These are phyloP conservation scores for Montipora foliosa DNA, from an alignment of 64 coral and sea anemone genomes.

Conservation along the genomic window DNA sequence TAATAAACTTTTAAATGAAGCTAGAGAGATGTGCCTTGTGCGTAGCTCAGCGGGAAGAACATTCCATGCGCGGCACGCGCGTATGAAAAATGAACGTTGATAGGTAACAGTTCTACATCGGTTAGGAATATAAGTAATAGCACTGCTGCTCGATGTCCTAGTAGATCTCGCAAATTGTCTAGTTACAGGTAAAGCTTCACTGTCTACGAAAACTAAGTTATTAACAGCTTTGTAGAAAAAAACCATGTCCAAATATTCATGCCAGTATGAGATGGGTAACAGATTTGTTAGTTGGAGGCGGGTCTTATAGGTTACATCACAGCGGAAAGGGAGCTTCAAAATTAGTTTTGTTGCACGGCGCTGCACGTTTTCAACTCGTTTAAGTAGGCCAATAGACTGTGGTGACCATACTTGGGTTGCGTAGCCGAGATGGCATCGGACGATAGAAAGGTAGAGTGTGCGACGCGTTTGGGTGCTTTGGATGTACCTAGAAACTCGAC, in stretches of 20 bases:
- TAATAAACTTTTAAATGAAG: too few species aligned
- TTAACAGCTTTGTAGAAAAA: constrained; percentile 37
- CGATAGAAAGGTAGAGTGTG: constrained; percentile 46
- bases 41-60: too few species aligned
- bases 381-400: constrained; percentile 45
- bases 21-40: too few species aligned
- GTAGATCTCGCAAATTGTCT: too few species aligned
- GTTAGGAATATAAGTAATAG: too few species aligned
- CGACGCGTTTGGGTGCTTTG: constrained; percentile 28
- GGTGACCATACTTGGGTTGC: constrained; percentile 69
- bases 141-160: too few species aligned
- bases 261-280: constrained; percentile 65
- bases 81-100: too few species aligned
- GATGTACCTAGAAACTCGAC: constrained; percentile 31
- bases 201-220: constrained; percentile 12
- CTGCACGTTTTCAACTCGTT: constrained; percentile 52
- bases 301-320: constrained; percentile 54
- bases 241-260: constrained; percentile 61
- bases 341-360: constrained; percentile 45
- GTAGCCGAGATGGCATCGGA: constrained; percentile 29
- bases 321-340: constrained; percentile 42
- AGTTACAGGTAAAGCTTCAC: too few species aligned
- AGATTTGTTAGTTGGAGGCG: constrained; percentile 32
- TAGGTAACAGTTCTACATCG: too few species aligned
- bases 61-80: too few species aligned